Base-by-base conservation (phyloP, 2,113 vertebrate genomes). In the Danionella cerebrum region DNA sequence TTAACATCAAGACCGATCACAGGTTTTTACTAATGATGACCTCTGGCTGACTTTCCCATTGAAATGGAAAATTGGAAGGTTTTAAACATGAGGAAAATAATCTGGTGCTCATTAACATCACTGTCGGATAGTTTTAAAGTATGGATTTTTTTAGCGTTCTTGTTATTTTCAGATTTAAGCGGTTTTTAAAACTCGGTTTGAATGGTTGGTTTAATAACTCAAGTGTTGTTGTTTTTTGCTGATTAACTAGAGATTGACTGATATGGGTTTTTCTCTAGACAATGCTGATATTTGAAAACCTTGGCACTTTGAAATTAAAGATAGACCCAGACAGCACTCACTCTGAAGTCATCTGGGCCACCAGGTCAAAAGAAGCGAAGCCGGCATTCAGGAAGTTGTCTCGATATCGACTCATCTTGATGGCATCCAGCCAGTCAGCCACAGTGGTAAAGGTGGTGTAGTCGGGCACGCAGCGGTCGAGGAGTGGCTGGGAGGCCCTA, bases 331-430 rank as follows among this genome's bases (percentile, higher is more conserved):
- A n/a, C n/a, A n/a, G 22, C 67, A 94, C 96, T 96, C 89, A 98
- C 96, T 99, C 96, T 19, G 96, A 91, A 4, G 96, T 99, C 94
- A 98, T 99, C 85, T 98, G 96, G 19, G 96, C 94, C 78, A 99
- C 96, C 84, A 99, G 88, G 85, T 99, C 96, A 35, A 99, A 99
- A 79, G 96, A 97, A 24, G 94, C 91, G 33, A 98, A 99, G 59
- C 96, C 96, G 0, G 96, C 94, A 5, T 96, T 96, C 86, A 96
- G 80, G 2, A 99, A 99, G 86, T 92, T 98, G 82, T 99, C 96
- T 81, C 93, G 93, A 89, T 99, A 99, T 73, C 95, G 91, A 71
- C 92, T 96, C 96, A 99, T 98, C 90, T 99, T 99, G 86, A 99
- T 99, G 84, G 96, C 96, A 0, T 98, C 96, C 82, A 99, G 88